phyloP scores from a whole-genome alignment of 1,140 invertebrate genomes.

The Mactra quadrangularis region DNA sequence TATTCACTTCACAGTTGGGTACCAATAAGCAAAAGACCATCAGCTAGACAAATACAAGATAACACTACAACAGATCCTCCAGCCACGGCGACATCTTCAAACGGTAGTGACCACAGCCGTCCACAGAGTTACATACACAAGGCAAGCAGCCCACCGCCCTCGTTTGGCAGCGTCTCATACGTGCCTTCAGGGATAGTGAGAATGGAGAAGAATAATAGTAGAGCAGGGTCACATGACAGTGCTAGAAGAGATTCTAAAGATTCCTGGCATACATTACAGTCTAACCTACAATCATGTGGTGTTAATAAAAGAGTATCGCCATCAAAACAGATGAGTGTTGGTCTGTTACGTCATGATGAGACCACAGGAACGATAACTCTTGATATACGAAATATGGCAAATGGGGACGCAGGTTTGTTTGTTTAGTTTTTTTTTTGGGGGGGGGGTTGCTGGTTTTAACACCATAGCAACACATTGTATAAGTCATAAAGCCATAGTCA shows the following conservation, averaged over 20 bases:
- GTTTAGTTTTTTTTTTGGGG: background rate
- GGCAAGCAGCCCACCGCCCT: constrained; percentile 26
- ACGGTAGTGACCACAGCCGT: constrained; percentile 53
- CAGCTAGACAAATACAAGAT: constrained; percentile 21
- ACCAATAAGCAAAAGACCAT: constrained; percentile 47
- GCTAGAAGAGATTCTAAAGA: constrained; percentile 26
- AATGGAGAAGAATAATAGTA: constrained; percentile 20
- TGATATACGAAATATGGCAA: constrained; percentile 53
- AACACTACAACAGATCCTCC: constrained; percentile 27
- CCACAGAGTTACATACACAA: constrained; percentile 54
- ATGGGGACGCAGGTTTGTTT: constrained; percentile 38
- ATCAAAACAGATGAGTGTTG: constrained; percentile 43
- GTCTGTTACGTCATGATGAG: constrained; percentile 52
- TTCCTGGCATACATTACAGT: constrained; percentile 47
- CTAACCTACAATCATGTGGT: constrained; percentile 45
- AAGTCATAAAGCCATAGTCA: no score
- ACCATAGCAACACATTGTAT: no score
- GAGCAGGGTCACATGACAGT: constrained; percentile 38
- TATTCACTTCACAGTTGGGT: constrained; percentile 41
- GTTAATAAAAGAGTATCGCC: constrained; percentile 53
- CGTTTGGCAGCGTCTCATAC: constrained; percentile 32
- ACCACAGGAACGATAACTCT: constrained; percentile 56
- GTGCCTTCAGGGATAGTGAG: background rate
- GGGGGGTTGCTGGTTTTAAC: background rate
- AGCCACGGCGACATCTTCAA: constrained; percentile 47